Base-by-base conservation (phyloP, 2,113 vertebrate genomes). In the Cololabis saira region DNA sequence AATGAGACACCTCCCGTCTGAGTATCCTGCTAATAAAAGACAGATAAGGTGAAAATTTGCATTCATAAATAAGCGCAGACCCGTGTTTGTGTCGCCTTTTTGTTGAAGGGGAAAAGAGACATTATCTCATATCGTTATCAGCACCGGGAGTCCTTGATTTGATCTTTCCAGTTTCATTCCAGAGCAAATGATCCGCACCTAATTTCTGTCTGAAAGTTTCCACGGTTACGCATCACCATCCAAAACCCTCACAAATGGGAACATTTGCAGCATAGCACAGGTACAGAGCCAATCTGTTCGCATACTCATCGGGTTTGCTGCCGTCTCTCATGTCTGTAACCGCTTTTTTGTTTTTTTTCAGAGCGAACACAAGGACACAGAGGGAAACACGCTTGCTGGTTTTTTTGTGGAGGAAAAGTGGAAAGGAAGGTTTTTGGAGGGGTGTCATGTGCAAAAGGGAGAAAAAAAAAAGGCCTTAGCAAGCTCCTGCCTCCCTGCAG, bases 181-280 rank as follows among this genome's bases (percentile, higher is more conserved):
- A 40, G 2, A 53, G 61, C 80, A 79, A 89, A 87, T 75, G 78
- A 80, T 62, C 78, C 67, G n/a, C 27, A 6, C 5, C 75, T 78
- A 71, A 85, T 81, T 84, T 82, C 59, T 49, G 77, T 61, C 37
- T 50, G 66, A 61, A 64, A 53, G 54, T 72, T 75, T 77, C 19
- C 15, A 42, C 19, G 37, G 59, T 50, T 50, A 24, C 54, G 18
- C 64, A 0, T 4, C 18, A 8, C 11, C 52, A 1, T 59, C 53
- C 52, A 12, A 52, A 76, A 69, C 41, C 49, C 67, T 24, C 44
- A 16, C 22, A 66, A 73, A 80, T 57, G 55, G 40, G 69, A 53
- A 56, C 55, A 50, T 60, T 63, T 67, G 55, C 69, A 3, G 70
- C 48, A 1, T 11, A 0, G n/a, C 12, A 10, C 67, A 83, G 83